Conservation (phyloP, 2,888 invertebrate species). For the Agapostemon virescens region DNA sequence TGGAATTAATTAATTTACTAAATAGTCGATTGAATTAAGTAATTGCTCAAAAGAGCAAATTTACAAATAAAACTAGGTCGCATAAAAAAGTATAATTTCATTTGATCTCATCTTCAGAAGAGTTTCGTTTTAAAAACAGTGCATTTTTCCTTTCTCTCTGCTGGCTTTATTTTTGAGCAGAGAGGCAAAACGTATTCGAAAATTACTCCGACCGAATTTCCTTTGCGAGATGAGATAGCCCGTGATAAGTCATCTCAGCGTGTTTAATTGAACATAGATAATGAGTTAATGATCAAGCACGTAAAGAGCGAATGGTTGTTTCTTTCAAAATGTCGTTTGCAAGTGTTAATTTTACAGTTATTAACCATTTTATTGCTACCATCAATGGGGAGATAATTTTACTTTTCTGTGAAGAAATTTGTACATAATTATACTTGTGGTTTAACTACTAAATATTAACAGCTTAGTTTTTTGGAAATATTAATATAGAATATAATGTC, state of each 20-base stretch:
- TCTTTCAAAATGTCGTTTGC: background rate
- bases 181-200: background rate
- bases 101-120: background rate
- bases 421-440: background rate
- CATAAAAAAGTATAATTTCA: too few species aligned
- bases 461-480: background rate
- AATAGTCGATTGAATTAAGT: too few species aligned
- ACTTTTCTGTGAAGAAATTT: background rate
- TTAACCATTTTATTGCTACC: background rate
- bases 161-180: background rate
- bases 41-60: too few species aligned
- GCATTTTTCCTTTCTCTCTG: too few species aligned
- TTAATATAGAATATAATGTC: background rate
- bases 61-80: too few species aligned
- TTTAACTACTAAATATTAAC: too few species aligned
- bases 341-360: slow-evolving; percentile 16
- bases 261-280: slow-evolving; percentile 18
- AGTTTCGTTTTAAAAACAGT: background rate
- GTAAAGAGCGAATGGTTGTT: background rate
- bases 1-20: too few species aligned
- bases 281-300: slow-evolving; percentile 19
- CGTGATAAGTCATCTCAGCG: slow-evolving; percentile 9
- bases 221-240: background rate
- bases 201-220: background rate
- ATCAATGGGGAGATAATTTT: background rate